Percentiles rank a stretch among this genome's conserved stretches.
Conservation (phyloP, 2,888 invertebrate genomes). For the Cybosia mesomella region DNA sequence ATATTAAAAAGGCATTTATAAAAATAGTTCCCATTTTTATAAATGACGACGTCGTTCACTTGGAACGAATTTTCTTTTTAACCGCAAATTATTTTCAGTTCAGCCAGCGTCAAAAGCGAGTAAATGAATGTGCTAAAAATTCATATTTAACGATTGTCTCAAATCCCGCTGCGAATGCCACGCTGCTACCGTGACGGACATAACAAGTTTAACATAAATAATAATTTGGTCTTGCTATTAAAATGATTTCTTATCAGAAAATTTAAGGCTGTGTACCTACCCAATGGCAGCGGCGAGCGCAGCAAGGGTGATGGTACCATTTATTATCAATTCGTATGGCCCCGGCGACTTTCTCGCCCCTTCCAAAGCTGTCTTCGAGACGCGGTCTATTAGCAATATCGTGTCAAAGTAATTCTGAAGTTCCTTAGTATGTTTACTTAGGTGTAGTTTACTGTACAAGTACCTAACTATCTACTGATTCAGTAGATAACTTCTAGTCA, state of each 20-base stretch:
- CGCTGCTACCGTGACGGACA: constrained; percentile 48
- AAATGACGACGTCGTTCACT: constrained; percentile 13
- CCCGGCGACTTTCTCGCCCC: neutral
- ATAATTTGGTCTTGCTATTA: neutral
- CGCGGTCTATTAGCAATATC: constrained; percentile 7
- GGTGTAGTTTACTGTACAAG: constrained; percentile 17
- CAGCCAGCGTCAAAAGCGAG: constrained; percentile 24
- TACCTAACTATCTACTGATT: constrained; percentile 22
- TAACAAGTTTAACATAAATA: constrained; percentile 33
- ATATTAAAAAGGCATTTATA: too few species aligned
- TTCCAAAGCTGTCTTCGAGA: neutral
- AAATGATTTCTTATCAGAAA: neutral
- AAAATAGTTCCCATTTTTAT: too few species aligned
- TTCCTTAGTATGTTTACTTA: constrained; percentile 26
- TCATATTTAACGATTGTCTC: constrained; percentile 56
- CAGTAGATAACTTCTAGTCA: constrained; percentile 19
- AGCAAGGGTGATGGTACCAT: neutral
- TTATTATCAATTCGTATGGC: constrained; percentile 11
- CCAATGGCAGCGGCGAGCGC: neutral
- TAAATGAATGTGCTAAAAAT: constrained; percentile 56
- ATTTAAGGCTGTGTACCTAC: neutral
- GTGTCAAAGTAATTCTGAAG: constrained; percentile 25
- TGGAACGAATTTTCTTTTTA: constrained; percentile 28
- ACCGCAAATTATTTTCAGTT: constrained; percentile 21
- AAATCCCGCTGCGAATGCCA: constrained; percentile 44